These are phyloP conservation scores for Lates calcarifer DNA, from an alignment of 2,113 vertebrate species.

Conservation along the genomic window DNA sequence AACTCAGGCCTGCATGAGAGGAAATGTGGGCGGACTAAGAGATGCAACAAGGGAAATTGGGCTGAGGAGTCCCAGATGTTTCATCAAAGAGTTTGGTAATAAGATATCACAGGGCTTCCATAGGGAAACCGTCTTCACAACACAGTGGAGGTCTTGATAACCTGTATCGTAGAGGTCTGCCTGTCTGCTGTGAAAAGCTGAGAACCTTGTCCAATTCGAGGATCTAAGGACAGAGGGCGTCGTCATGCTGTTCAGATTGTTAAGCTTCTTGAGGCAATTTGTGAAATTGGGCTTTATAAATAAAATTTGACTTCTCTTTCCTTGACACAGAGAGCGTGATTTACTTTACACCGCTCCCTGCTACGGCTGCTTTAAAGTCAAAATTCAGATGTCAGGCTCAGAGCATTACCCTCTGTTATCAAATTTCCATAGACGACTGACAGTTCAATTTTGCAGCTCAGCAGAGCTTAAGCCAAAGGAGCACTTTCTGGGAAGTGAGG, in stretches of 20 bases:
- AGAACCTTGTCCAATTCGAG: neutral
- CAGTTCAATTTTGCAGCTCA: slow-evolving; percentile 80
- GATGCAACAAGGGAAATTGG: slow-evolving; percentile 13
- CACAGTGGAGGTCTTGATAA: slow-evolving; percentile 28
- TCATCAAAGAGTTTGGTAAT: slow-evolving; percentile 70
- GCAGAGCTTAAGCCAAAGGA: slow-evolving; percentile 74
- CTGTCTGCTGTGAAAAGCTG: neutral
- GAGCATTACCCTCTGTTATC: slow-evolving; percentile 67
- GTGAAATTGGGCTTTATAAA: neutral
- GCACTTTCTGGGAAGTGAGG: slow-evolving; percentile 35
- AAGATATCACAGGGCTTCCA: slow-evolving; percentile 64
- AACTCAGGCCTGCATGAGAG: slow-evolving; percentile 48
- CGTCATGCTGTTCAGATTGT: neutral
- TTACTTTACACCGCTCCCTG: slow-evolving; percentile 47
- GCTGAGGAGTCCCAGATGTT: slow-evolving; percentile 72
- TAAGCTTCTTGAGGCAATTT: neutral
- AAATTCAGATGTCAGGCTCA: slow-evolving; percentile 72
- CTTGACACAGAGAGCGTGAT: slow-evolving; percentile 31
- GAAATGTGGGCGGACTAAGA: slow-evolving; percentile 50
- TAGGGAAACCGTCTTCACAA: slow-evolving; percentile 23
- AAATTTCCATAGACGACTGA: slow-evolving; percentile 71
- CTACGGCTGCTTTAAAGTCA: slow-evolving; percentile 45
- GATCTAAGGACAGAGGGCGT: neutral
- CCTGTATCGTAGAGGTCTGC: neutral
- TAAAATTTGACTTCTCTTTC: neutral